Evolutionary conservation across 2,113 vertebrate genomes (phyloP), one percentile per base, ranked within the genome.

Genomic region (Sialia sialis): DNA sequence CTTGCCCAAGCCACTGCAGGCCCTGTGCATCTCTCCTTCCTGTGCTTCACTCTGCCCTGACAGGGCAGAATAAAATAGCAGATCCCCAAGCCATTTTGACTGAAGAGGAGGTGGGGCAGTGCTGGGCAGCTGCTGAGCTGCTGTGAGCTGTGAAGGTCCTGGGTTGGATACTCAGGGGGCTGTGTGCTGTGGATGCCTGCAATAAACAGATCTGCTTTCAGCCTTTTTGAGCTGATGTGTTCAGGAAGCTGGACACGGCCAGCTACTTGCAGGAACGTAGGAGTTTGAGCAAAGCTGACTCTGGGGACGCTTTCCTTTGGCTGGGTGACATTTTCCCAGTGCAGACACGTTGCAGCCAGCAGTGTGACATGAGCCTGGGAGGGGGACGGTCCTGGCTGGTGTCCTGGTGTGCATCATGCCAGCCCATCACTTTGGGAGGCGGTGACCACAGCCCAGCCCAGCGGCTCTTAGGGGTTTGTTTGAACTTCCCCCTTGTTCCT

Each of bases 251-350:
- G 36, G n/a, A 20, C 23, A 1, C 10, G n/a, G 51, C 13, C 80
- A 63, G 41, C 0, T 0, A 11, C 43, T 18, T 15, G 34, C 5
- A 46, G 36, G 74, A 73, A 18, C 0, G 1, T 0, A 14, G 59
- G 32, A 59, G 59, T 29, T 77, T 11, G 2, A 52, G 49, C 68
- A 46, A 5, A 69, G 85, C 59, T 43, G 48, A 2, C 54, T 44
- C 52, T 46, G 77, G 68, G 59, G 46, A 87, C 17, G 9, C 30
- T 51, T 38, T 59, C 29, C 39, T 34, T 55, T 81, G 81, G 59
- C 93, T 39, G 70, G 39, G 54, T 38, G 64, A 51, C 36, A 9
- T 25, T 52, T 54, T 30, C 67, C 17, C 7, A 2, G n/a, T 3
- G 26, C 59, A 46, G 19, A 46, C 73, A 43, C 1, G 2, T 23